Base-by-base conservation (phyloP, 2,113 vertebrate genomes). In the Onychostoma macrolepis region DNA sequence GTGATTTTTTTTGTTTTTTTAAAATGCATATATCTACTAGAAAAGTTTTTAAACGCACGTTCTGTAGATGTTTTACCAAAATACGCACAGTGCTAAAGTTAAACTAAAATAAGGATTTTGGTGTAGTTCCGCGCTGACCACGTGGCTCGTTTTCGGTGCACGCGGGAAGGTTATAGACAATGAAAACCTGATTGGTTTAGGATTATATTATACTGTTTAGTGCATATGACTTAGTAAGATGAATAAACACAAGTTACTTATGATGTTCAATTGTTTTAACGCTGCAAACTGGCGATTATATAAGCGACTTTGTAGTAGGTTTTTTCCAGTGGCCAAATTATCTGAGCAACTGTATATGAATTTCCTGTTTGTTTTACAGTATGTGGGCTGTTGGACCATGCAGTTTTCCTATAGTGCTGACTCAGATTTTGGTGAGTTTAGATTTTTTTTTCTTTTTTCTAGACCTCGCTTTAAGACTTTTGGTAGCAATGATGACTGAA, bases 401-500 rank as follows among this genome's bases (percentile, higher is more conserved):
- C 26, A 67, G 38, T 11, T 67, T 24, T 65, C n/a, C 17, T 2
- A 10, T 21, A 15, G 1, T 1, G 12, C 24, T 6, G 63, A 4
- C 26, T 33, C 61, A 0, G 4, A 30, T 50, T 3, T 50, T 24
- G 43, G 81, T 83, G 81, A 71, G 81, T 50, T 50, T 11, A 43
- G 78, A 24, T 50, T 83, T 19, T 2, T n/a, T n/a, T n/a, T n/a
- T n/a, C n/a, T n/a, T n/a, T n/a, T n/a, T 5, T 13, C 0, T 71
- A n/a, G 3, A 48, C 15, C 28, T 1, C 0, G 4, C 13, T 78
- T 33, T 21, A 17, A 33, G 9, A 6, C 8, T 2, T 33, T 7
- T 65, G 81, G 65, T 77, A 81, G 87, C 84, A 28, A 50, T 88
- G 87, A 88, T 90, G 89, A 88, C 89, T 86, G 0, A 76, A 71